Base-by-base conservation (phyloP, 2,888 invertebrate genomes). In the Caradrina clavipalpis region DNA sequence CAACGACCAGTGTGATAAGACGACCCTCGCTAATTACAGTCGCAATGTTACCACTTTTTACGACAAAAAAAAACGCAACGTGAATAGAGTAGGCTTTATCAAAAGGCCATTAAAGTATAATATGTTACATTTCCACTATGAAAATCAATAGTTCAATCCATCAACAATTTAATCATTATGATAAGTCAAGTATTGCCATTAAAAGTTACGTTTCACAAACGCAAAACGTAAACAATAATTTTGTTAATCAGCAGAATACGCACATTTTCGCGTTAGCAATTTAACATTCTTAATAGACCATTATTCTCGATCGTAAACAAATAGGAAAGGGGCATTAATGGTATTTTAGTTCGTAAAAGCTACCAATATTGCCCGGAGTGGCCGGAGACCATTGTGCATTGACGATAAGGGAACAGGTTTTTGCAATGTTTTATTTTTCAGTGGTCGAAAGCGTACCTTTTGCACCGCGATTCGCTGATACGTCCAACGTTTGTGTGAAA, bases 261-360 rank as follows among this genome's bases (percentile, higher is more conserved):
- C 69, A 73, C 73, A 75, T 85, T 84, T 83, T 84, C 81, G 82
- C 85, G 81, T 87, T 87, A 89, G 89, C 86, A 88, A 90, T 90
- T 90, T 88, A 89, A 89, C 88, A 87, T 88, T 83, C 84, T 82
- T 90, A 90, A 90, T 89, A 90, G 90, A 84, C 86, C 84, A 86
- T 84, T 84, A 86, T 86, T 76, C 76, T 59, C 82, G 86, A 78
- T 88, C 91, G 86, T 91, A 92, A 92, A 92, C 91, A 90, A 92
- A 92, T 91, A 91, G 90, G 89, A 89, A 91, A 89, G 84, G 82
- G 81, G 84, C 90, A 90, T 90, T 90, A 87, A 88, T 86, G 85
- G 85, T 80, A 79, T 91, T 91, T 89, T 82, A 91, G 87, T 92
- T 89, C 88, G 90, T 83, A 83, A 83, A 85, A 79, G 82, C 74